A percentile compares a stretch with the other conserved stretches of the same genome.
Evolutionary conservation across 35 echinoderm and acorn worm species (phyloP).

Genomic region (Lytechinus pictus): DNA sequence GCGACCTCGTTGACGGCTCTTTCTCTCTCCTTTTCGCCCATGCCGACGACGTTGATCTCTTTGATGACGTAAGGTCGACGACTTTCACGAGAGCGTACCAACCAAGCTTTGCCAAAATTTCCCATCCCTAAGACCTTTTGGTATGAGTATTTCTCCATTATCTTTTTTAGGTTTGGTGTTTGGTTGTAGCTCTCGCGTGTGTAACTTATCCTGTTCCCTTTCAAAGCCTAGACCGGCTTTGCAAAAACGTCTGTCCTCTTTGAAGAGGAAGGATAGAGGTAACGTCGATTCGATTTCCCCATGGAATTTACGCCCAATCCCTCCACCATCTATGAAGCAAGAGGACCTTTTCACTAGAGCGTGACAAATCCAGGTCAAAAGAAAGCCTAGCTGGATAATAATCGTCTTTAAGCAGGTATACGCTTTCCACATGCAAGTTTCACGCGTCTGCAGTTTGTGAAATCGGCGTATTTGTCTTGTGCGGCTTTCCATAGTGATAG

Average conservation of each 20-base stretch:
- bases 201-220: background rate
- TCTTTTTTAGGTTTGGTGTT: background rate
- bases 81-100: slow-evolving; percentile 71
- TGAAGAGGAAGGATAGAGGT: background rate
- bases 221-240: background rate
- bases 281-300: background rate
- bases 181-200: background rate
- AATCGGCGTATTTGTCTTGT: no score
- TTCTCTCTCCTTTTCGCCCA: slow-evolving; percentile 73
- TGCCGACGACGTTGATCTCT: slow-evolving; percentile 69
- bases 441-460: no score
- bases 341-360: no score
- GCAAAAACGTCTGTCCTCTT: background rate
- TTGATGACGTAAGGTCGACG: slow-evolving; percentile 82
- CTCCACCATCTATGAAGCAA: no score
- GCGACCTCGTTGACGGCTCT: slow-evolving; percentile 92
- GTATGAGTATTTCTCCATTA: slow-evolving; percentile 46
- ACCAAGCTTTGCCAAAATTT: slow-evolving; percentile 84
- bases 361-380: no score
- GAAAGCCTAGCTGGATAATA: no score
- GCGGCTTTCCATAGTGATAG: no score
- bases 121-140: slow-evolving; percentile 72
- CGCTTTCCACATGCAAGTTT: no score
- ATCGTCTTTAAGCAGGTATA: no score
- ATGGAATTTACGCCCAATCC: no score